Conservation (phyloP, 2,797 vertebrate species). For the Scomberomorus guttatus region DNA sequence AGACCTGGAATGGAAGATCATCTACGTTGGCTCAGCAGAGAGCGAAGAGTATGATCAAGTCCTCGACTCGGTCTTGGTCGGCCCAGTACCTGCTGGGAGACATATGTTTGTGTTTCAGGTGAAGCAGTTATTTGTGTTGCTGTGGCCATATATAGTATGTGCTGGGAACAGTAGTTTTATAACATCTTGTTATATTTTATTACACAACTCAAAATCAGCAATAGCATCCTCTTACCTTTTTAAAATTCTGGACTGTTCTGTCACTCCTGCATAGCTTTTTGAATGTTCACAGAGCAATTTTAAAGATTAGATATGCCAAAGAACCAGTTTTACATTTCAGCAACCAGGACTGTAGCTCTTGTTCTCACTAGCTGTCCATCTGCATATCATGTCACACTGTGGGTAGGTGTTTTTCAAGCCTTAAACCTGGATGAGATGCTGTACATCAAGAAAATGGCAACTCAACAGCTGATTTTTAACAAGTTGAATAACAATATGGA, state of each 20-base stretch:
- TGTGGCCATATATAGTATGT: background rate
- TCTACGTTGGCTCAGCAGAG: conserved; percentile 94
- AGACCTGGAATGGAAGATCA: conserved; percentile 96
- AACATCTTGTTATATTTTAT: background rate
- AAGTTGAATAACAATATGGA: background rate
- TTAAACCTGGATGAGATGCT: background rate
- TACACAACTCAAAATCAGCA: background rate
- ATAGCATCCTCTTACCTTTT: background rate
- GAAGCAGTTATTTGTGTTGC: background rate
- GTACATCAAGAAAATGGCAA: background rate
- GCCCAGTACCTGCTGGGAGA: conserved; percentile 92
- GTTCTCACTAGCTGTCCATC: background rate
- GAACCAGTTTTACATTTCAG: background rate
- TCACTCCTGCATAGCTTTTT: background rate
- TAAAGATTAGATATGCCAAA: conserved; percentile 3
- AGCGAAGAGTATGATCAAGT: conserved; percentile 94
- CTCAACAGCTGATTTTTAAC: background rate
- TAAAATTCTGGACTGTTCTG: background rate
- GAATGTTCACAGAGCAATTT: background rate
- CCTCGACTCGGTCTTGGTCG: conserved; percentile 92
- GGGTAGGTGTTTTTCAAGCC: background rate
- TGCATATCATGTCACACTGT: background rate
- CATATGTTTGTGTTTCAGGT: conserved; percentile 97
- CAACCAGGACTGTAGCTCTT: background rate
- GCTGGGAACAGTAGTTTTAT: background rate